phyloP scores from a whole-genome alignment of 2,888 invertebrate species.

The Ophion ellenae region DNA sequence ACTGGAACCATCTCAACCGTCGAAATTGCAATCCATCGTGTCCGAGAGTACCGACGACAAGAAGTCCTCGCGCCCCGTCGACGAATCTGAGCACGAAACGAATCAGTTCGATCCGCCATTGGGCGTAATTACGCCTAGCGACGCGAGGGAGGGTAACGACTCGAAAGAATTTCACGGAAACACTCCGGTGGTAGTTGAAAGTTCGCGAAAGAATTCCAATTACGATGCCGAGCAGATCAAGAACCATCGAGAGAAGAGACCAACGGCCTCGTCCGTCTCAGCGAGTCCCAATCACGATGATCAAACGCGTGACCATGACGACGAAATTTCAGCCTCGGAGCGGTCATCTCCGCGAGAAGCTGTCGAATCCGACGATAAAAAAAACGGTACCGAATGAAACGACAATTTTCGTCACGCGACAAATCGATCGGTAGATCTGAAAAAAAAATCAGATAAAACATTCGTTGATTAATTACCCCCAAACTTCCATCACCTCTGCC shows the following conservation, averaged over 20 bases:
- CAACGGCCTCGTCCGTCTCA: not conserved
- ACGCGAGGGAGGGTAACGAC: not conserved
- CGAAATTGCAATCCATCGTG: not conserved
- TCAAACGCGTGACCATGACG: not conserved
- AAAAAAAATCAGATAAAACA: not conserved
- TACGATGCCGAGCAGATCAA: not conserved
- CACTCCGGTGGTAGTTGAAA: not conserved
- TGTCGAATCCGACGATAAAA: not conserved
- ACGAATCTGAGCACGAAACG: conserved; percentile 15
- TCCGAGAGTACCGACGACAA: not conserved
- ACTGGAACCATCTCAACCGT: not conserved
- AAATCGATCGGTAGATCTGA: not conserved
- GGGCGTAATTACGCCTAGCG: not conserved
- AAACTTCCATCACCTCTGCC: not conserved
- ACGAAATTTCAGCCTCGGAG: conserved; percentile 16
- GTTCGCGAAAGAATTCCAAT: not conserved
- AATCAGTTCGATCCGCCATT: not conserved
- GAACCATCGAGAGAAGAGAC: not conserved
- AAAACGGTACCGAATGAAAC: conserved; percentile 3
- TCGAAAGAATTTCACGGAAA: not conserved
- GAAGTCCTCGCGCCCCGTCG: not conserved
- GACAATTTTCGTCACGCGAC: not conserved
- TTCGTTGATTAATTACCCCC: not conserved
- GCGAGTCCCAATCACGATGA: conserved; percentile 9
- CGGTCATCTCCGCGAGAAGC: not conserved